Percentiles rank a stretch among this genome's conserved stretches.
Conservation (phyloP, 2,113 vertebrate species). For the Scolopax mira region DNA sequence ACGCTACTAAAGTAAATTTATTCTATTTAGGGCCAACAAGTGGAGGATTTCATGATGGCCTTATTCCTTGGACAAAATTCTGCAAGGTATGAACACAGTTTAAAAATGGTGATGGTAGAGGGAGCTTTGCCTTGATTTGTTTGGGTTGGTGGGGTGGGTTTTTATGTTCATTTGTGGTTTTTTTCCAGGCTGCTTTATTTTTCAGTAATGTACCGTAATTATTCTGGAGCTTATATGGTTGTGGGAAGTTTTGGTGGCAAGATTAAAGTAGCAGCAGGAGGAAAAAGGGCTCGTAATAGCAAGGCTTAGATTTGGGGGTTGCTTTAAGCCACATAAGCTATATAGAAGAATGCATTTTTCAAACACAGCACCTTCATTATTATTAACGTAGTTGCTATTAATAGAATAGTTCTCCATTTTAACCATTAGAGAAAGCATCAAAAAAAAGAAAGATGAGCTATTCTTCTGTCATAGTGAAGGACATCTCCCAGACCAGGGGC, state of each 20-base stretch:
- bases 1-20: neutral
- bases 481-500: neutral
- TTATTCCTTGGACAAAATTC: constrained; percentile 92
- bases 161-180: neutral
- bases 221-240: neutral
- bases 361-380: neutral
- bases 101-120: neutral
- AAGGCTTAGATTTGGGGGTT: neutral
- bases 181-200: neutral
- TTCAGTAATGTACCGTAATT: neutral
- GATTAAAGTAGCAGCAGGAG: neutral
- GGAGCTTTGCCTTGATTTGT: neutral
- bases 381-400: neutral
- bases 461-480: neutral
- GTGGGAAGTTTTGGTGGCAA: neutral
- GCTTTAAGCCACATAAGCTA: neutral
- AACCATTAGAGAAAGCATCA: neutral
- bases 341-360: neutral
- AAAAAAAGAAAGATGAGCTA: neutral
- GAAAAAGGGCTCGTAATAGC: neutral
- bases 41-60: constrained; percentile 80
- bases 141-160: neutral
- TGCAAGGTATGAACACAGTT: constrained; percentile 84
- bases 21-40: constrained; percentile 74
- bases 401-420: neutral